Percentiles rank a stretch among this genome's conserved stretches.
Conservation (phyloP, 2,888 invertebrate genomes). For the Tachina grossa region DNA sequence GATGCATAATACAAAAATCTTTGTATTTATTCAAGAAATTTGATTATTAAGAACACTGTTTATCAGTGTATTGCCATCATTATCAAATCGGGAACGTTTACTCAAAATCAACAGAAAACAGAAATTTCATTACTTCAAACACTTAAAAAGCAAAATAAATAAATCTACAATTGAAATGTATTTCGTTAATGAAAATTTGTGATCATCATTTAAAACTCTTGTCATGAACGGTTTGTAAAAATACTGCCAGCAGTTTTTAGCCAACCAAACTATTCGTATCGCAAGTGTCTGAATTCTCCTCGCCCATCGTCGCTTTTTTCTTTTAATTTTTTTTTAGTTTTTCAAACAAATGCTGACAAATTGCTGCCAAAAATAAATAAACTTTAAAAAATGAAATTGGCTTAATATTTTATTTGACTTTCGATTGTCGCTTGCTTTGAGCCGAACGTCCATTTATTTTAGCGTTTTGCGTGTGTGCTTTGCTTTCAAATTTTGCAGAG, state of each 20-base stretch:
- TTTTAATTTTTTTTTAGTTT: background rate
- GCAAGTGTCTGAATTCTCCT: constrained; percentile 33
- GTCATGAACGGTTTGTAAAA: constrained; percentile 48
- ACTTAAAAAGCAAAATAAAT: no score
- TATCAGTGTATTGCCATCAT: no score
- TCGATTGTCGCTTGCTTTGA: constrained; percentile 32
- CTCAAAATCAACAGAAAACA: background rate
- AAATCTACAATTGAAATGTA: no score
- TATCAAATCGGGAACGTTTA: background rate
- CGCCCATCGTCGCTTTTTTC: constrained; percentile 6
- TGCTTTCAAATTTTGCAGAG: constrained; percentile 21
- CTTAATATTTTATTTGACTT: constrained; percentile 32
- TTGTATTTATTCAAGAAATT: no score
- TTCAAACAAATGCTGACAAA: constrained; percentile 60
- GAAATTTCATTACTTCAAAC: no score
- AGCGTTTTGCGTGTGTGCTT: constrained; percentile 36
- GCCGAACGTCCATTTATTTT: constrained; percentile 38
- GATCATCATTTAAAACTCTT: constrained; percentile 58
- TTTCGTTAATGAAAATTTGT: background rate
- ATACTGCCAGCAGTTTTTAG: background rate
- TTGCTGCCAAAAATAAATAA: constrained; percentile 55
- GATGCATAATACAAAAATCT: no score
- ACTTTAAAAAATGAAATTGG: constrained; percentile 28
- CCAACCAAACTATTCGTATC: constrained; percentile 26
- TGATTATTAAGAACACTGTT: no score